phyloP scores from a whole-genome alignment of 2,113 vertebrate species.

The Chionodraco myersi region DNA sequence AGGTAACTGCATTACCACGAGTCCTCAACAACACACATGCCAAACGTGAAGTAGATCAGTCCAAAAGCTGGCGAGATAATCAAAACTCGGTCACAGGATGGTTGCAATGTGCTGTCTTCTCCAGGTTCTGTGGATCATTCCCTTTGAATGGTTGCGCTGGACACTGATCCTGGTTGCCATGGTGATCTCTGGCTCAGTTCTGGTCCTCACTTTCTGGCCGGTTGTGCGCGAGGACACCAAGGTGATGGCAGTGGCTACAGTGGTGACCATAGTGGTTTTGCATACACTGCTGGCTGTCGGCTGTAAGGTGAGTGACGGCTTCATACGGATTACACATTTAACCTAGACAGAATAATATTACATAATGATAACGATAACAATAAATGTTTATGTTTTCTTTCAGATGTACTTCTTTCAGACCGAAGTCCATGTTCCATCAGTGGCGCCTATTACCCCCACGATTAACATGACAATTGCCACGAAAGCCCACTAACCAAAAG shows the following conservation, averaged over 20 bases:
- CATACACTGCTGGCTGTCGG: constrained; percentile 87
- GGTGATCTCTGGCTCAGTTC: constrained; percentile 83
- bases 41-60: too few species aligned
- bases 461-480: neutral
- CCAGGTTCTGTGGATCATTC: constrained; percentile 89
- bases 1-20: too few species aligned
- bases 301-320: constrained; percentile 84
- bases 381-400: constrained; percentile 12
- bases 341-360: neutral
- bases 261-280: constrained; percentile 81
- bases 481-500: constrained; percentile 36
- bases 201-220: constrained; percentile 90
- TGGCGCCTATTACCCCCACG: accelerated
- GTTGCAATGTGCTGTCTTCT: neutral
- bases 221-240: constrained; percentile 84
- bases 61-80: too few species aligned
- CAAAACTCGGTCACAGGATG: too few species aligned
- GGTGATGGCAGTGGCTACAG: constrained; percentile 72
- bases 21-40: too few species aligned
- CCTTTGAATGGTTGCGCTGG: constrained; percentile 86
- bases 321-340: neutral
- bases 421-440: neutral
- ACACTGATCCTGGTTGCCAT: constrained; percentile 83
- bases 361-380: too few species aligned
- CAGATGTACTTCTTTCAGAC: constrained; percentile 84